Percentiles rank a stretch among this genome's conserved stretches.
phyloP scores from a whole-genome alignment of 2,888 invertebrate genomes.

The Melitaea athalia region DNA sequence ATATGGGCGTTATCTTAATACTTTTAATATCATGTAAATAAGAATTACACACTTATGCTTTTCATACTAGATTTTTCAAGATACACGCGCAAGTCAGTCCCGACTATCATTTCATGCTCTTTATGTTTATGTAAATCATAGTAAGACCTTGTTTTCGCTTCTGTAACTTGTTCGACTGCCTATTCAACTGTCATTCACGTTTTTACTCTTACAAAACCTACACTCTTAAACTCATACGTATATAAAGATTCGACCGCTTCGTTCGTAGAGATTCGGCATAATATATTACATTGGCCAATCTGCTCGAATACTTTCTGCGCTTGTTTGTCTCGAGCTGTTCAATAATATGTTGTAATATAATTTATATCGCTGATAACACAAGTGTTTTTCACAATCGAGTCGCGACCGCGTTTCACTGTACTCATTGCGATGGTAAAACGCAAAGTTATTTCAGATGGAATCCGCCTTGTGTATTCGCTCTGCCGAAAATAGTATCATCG shows the following conservation, averaged over 20 bases:
- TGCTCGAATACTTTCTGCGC: constrained; percentile 6
- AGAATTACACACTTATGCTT: constrained; percentile 2
- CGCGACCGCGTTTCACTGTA: constrained; percentile 65
- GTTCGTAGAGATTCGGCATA: not conserved
- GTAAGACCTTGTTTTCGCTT: constrained; percentile 32
- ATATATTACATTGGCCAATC: not conserved
- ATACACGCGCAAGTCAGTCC: constrained; percentile 14
- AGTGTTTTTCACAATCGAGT: constrained; percentile 72
- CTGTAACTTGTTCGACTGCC: constrained; percentile 23
- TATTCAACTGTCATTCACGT: constrained; percentile 52
- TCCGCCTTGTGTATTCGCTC: constrained; percentile 75
- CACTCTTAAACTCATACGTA: constrained; percentile 15
- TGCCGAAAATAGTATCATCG: constrained; percentile 77
- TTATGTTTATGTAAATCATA: constrained; percentile 34
- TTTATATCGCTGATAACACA: constrained; percentile 48
- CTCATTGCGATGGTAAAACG: constrained; percentile 63
- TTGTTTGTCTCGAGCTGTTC: constrained; percentile 9
- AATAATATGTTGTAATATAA: constrained; percentile 27
- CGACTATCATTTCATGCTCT: constrained; percentile 12
- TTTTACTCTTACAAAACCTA: constrained; percentile 28
- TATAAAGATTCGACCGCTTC: not conserved
- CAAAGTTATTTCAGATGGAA: constrained; percentile 76
- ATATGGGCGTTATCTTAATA: not conserved
- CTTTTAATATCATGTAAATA: constrained; percentile 4
- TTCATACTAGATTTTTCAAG: constrained; percentile 5